Percentiles rank a stretch among this genome's conserved stretches.
phyloP scores from a whole-genome alignment of 2,888 invertebrate genomes.

The Blera fallax region DNA sequence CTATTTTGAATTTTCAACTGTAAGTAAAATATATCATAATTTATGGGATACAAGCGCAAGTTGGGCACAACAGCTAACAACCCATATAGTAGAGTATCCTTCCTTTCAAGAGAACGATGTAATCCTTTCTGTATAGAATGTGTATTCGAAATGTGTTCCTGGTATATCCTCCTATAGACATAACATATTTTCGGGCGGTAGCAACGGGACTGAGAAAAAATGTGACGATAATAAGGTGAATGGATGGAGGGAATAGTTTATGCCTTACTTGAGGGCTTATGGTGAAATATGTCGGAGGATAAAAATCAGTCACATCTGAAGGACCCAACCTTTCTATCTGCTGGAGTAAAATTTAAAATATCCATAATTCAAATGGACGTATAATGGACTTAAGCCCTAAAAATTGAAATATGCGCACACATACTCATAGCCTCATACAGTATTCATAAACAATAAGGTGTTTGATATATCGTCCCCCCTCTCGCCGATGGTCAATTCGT shows the following conservation, averaged over 20 bases:
- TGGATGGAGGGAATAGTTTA: constrained; percentile 52
- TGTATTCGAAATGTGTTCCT: constrained; percentile 26
- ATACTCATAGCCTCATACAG: constrained; percentile 18
- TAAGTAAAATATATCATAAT: constrained; percentile 61
- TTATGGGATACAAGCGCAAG: constrained; percentile 49
- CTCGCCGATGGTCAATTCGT: constrained; percentile 2
- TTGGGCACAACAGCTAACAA: constrained; percentile 24
- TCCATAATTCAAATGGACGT: constrained; percentile 44
- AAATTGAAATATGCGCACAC: constrained; percentile 45
- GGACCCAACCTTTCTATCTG: constrained; percentile 26
- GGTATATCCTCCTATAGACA: background rate
- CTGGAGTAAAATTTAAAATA: constrained; percentile 30
- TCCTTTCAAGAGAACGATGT: constrained; percentile 23
- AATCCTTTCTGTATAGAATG: constrained; percentile 48
- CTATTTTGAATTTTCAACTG: constrained; percentile 56
- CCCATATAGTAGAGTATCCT: constrained; percentile 10
- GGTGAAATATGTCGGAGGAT: constrained; percentile 56
- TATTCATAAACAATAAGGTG: constrained; percentile 64
- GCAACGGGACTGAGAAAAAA: constrained; percentile 19
- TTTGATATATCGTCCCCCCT: constrained; percentile 19
- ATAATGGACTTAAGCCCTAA: constrained; percentile 35
- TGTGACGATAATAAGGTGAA: constrained; percentile 64
- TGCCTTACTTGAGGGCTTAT: constrained; percentile 38
- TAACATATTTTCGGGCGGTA: background rate
- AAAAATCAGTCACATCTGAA: constrained; percentile 62